phyloP scores from a whole-genome alignment of 2,888 invertebrate genomes.

The Sinhomidia bicolor region DNA sequence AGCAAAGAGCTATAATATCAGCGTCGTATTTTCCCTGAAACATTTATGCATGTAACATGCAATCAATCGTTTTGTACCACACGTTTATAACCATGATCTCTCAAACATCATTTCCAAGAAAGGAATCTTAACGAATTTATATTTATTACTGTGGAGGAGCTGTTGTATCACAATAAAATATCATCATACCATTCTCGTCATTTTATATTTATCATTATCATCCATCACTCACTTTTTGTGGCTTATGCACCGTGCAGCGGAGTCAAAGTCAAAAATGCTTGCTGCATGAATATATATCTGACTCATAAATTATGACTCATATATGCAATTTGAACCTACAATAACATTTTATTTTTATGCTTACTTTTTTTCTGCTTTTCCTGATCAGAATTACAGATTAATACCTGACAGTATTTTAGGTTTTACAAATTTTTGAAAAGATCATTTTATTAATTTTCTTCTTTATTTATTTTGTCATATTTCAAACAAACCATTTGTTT shows the following conservation, averaged over 20 bases:
- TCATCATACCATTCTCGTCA: slow-evolving; percentile 19
- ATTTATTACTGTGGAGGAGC: slow-evolving; percentile 41
- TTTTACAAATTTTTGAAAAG: too few species aligned
- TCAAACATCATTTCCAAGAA: slow-evolving; percentile 56
- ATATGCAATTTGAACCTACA: too few species aligned
- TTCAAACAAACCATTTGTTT: slow-evolving; percentile 30
- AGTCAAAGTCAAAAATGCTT: background rate
- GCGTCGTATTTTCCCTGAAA: slow-evolving; percentile 20
- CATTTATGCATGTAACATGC: slow-evolving; percentile 26
- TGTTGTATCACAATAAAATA: slow-evolving; percentile 41
- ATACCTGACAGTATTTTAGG: too few species aligned
- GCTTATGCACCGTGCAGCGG: background rate
- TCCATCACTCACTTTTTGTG: background rate
- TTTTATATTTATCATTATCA: slow-evolving; percentile 1
- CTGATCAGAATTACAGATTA: background rate
- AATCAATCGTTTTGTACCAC: slow-evolving; percentile 59
- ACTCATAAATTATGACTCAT: background rate
- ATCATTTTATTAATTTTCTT: too few species aligned
- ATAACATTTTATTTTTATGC: background rate
- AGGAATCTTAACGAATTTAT: slow-evolving; percentile 63
- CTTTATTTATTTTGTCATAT: background rate
- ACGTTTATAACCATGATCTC: slow-evolving; percentile 47
- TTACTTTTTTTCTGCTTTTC: background rate
- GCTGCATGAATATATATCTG: background rate
- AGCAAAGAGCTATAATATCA: background rate